These are phyloP conservation scores for Pelusios castaneus DNA, from an alignment of 2,113 vertebrate species.

Conservation along the genomic window DNA sequence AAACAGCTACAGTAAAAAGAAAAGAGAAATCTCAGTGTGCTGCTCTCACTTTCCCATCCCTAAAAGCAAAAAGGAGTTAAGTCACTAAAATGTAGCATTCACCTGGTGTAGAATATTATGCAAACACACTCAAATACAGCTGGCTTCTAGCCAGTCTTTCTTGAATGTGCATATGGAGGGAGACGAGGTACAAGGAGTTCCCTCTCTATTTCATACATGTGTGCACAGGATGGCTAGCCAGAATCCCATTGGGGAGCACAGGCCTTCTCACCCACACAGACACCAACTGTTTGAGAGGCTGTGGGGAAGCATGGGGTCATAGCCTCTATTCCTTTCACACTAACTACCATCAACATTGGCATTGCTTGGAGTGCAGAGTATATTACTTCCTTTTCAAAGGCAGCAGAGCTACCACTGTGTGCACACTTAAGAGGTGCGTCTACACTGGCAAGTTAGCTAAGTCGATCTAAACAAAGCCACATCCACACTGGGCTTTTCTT, in stretches of 20 bases:
- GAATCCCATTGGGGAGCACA: fast-evolving
- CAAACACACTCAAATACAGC: not conserved
- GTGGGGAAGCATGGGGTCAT: fast-evolving
- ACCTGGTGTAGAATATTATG: not conserved
- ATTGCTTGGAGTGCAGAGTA: not conserved
- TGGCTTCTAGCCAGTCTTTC: fast-evolving
- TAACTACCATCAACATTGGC: fast-evolving
- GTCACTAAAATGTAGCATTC: not conserved
- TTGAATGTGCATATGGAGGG: not conserved
- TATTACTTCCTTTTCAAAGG: fast-evolving
- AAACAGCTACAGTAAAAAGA: not conserved
- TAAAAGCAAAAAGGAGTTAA: not conserved
- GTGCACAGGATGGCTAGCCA: not conserved
- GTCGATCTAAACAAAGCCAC: too few relatives aligned
- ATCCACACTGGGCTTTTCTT: too few relatives aligned
- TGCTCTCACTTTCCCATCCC: not conserved
- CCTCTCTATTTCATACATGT: not conserved
- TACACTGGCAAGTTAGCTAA: too few relatives aligned
- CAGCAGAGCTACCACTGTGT: not conserved
- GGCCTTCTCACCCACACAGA: fast-evolving
- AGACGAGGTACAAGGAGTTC: not conserved
- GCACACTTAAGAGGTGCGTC: too few relatives aligned
- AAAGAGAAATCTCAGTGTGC: not conserved
- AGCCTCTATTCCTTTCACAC: not conserved
- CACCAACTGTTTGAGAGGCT: not conserved